A percentile compares a stretch with the other conserved stretches of the same genome.
Conservation (phyloP, 1,140 invertebrate genomes). For the Drosophila ohnishii region DNA sequence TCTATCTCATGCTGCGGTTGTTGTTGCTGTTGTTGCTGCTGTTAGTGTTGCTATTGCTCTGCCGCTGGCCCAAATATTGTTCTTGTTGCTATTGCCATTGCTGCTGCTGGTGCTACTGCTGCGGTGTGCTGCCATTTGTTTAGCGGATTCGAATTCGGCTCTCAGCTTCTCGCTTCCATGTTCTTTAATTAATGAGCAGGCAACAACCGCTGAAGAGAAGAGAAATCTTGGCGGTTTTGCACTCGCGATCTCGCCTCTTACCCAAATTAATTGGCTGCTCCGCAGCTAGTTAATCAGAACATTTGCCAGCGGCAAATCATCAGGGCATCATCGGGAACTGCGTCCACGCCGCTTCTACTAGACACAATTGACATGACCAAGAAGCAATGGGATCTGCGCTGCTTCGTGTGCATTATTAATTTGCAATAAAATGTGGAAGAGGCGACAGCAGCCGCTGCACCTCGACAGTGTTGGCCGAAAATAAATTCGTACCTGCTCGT, state of each 20-base stretch:
- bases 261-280: conserved; percentile 71
- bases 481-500: conserved; percentile 73
- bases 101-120: conserved; percentile 17
- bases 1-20: conserved; percentile 50
- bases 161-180: conserved; percentile 66
- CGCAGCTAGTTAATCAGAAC: conserved; percentile 78
- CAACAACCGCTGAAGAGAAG: conserved; percentile 40
- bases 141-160: conserved; percentile 74
- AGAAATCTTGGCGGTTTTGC: conserved; percentile 66
- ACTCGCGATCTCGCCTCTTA: conserved; percentile 47
- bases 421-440: conserved; percentile 78
- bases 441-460: conserved; percentile 46
- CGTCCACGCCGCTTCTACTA: conserved; percentile 49
- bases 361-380: conserved; percentile 74
- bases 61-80: conserved; percentile 25
- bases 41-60: conserved; percentile 39
- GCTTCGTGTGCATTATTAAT: conserved; percentile 75
- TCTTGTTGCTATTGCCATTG: conserved; percentile 36
- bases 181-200: conserved; percentile 76
- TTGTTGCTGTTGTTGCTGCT: conserved; percentile 10
- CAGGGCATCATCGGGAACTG: conserved; percentile 44
- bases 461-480: conserved; percentile 44
- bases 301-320: conserved; percentile 68
- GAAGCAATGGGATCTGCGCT: conserved; percentile 23
- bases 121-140: conserved; percentile 67